Evolutionary conservation across 2,113 vertebrate genomes (phyloP), one percentile per base, ranked within the genome.

Genomic region (Toxostoma redivivum): DNA sequence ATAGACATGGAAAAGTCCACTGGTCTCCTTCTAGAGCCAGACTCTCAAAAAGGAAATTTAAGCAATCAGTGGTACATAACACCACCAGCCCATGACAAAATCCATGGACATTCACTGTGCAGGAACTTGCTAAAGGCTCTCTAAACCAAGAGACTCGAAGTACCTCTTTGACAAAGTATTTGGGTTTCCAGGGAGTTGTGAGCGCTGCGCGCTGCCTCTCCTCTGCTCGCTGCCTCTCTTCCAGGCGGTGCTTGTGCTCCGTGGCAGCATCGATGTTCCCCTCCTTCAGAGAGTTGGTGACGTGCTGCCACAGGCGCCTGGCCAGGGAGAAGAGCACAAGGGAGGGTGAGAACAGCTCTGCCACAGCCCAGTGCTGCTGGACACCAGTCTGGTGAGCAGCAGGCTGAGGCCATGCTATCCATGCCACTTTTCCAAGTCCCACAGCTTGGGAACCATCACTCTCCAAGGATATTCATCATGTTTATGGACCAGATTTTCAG

Each of bases 151-250:
- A n/a, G 25, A 23, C 22, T 2, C 16, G 4, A 24, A 24, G 98
- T 97, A 99, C 99, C 99, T 99, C 99, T 97, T 99, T 99, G 88
- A 94, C 98, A 96, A 99, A 99, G 90, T 99, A 98, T 87, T 98
- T 99, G 83, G 99, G 98, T 54, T 97, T 98, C 99, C 99, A 99
- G 0, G 97, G 97, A 2, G 96, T 92, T 33, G 97, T 95, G n/a
- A 98, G 98, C 4, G 93, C 94, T 4, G 91, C 94, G 5, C 99
- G 98, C 71, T 99, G 98, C 86, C 97, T 97, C 91, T 99, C 98
- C 79, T 99, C 99, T 2, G 77, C 96, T 24, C 99, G 97, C 97
- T 99, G 99, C 5, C 98, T 97, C 97, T 99, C 99, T 96, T 99
- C 99, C 47, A 99, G 98, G 30, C 66, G 57, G 87, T 98, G 98